A percentile compares a stretch with the other conserved stretches of the same genome.
These are phyloP conservation scores for Venustaconcha ellipsiformis DNA, from an alignment of 1,140 invertebrate genomes.

Conservation along the genomic window DNA sequence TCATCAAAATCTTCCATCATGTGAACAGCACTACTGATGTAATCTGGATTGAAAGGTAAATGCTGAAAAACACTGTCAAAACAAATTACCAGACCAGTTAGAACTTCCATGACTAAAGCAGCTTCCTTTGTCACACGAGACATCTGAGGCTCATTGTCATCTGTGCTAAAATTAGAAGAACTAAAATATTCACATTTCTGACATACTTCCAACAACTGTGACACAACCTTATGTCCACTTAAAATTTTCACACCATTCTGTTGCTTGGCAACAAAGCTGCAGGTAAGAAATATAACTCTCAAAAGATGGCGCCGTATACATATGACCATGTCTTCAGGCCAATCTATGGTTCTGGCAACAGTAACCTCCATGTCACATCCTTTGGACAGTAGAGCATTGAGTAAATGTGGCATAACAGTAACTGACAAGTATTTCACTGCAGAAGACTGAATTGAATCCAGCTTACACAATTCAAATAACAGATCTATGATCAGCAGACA, in stretches of 20 bases:
- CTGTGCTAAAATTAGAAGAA: too few relatives aligned
- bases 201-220: slow-evolving; percentile 2
- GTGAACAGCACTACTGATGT: slow-evolving; percentile 39
- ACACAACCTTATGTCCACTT: slow-evolving; percentile 22
- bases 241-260: slow-evolving; percentile 51
- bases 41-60: slow-evolving; percentile 52
- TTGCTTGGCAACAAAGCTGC: slow-evolving; percentile 42
- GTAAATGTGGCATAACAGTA: slow-evolving; percentile 42
- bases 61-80: slow-evolving; percentile 40
- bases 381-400: slow-evolving; percentile 33
- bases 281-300: slow-evolving; percentile 39
- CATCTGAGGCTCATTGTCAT: too few relatives aligned
- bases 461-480: slow-evolving; percentile 40
- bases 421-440: slow-evolving; percentile 43
- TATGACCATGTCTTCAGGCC: too few relatives aligned
- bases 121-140: too few relatives aligned
- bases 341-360: too few relatives aligned
- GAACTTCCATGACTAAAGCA: slow-evolving; percentile 10
- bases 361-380: neutral
- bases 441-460: slow-evolving; percentile 34
- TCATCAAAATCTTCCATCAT: slow-evolving; percentile 38
- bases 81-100: slow-evolving; percentile 36
- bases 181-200: too few relatives aligned
- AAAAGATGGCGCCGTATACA: slow-evolving; percentile 40
- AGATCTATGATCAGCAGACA: slow-evolving; percentile 47